A percentile compares a stretch with the other conserved stretches of the same genome.
Evolutionary conservation across 2,888 invertebrate species (phyloP).

Genomic region (Nineta flava): DNA sequence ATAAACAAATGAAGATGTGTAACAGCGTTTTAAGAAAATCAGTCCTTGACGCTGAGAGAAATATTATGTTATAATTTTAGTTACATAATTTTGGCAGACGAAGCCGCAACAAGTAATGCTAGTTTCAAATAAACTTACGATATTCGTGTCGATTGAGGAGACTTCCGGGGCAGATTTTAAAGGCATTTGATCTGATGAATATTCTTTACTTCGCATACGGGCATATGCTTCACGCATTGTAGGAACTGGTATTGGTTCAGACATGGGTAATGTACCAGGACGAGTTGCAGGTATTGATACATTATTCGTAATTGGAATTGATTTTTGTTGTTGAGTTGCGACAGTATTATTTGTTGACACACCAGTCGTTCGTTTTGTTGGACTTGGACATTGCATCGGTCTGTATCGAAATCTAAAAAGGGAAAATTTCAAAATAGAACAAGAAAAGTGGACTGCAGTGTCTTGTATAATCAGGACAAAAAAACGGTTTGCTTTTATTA

Average conservation of each 20-base stretch:
- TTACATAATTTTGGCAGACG: too few species aligned
- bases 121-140: background rate
- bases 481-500: too few species aligned
- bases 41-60: too few species aligned
- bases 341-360: constrained; percentile 16
- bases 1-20: too few species aligned
- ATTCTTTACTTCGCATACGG: constrained; percentile 22
- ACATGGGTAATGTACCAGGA: constrained; percentile 51
- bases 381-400: constrained; percentile 4
- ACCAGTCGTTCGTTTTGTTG: constrained; percentile 10
- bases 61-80: too few species aligned
- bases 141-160: background rate
- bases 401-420: constrained; percentile 1
- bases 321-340: background rate
- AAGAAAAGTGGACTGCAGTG: too few species aligned
- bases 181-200: constrained; percentile 8
- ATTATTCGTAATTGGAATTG: constrained; percentile 16
- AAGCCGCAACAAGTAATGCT: too few species aligned
- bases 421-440: background rate
- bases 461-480: too few species aligned
- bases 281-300: constrained; percentile 38
- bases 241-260: constrained; percentile 65
- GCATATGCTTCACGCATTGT: constrained; percentile 39
- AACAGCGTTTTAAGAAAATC: too few species aligned
- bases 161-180: constrained; percentile 16